Percentiles rank a stretch among this genome's conserved stretches.
phyloP scores from a whole-genome alignment of 2,888 invertebrate genomes.

The Romanomermis culicivorax region DNA sequence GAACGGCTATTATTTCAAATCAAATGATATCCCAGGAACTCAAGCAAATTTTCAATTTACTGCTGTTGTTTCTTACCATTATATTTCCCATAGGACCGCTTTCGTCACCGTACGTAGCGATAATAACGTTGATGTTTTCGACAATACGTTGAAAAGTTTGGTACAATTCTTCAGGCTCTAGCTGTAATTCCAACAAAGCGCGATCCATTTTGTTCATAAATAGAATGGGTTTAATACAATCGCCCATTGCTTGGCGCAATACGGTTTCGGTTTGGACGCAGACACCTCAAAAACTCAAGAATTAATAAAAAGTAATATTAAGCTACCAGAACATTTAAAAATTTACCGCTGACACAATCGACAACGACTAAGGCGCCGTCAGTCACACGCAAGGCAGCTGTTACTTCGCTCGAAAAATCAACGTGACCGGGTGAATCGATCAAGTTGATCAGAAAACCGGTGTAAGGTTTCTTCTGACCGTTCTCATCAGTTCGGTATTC shows the following conservation, averaged over 20 bases:
- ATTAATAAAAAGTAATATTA: background rate
- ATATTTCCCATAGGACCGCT: slow-evolving; percentile 98
- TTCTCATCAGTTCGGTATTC: slow-evolving; percentile 42
- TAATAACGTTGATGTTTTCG: slow-evolving; percentile 98
- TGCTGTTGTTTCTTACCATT: slow-evolving; percentile 51
- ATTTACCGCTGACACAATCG: slow-evolving; percentile 86
- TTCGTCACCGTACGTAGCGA: slow-evolving; percentile 93
- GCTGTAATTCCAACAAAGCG: slow-evolving; percentile 66
- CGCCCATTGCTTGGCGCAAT: slow-evolving; percentile 94
- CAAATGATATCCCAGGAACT: background rate
- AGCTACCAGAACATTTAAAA: background rate
- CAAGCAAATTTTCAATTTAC: too few relatives aligned
- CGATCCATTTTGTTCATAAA: slow-evolving; percentile 99
- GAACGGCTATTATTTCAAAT: background rate
- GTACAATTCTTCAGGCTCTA: slow-evolving; percentile 86
- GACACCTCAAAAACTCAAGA: slow-evolving; percentile 47
- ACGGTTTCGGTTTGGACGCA: slow-evolving; percentile 99
- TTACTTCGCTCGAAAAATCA: slow-evolving; percentile 98
- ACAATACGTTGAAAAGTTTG: slow-evolving; percentile 94
- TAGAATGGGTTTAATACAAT: slow-evolving; percentile 96
- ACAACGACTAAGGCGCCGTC: slow-evolving; percentile 99
- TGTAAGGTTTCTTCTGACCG: slow-evolving; percentile 15
- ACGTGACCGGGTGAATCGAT: slow-evolving; percentile 99
- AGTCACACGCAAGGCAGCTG: slow-evolving; percentile 96
- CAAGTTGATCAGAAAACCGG: slow-evolving; percentile 96